phyloP scores from a whole-genome alignment of 2,888 invertebrate species.

The Camponotus fellah region DNA sequence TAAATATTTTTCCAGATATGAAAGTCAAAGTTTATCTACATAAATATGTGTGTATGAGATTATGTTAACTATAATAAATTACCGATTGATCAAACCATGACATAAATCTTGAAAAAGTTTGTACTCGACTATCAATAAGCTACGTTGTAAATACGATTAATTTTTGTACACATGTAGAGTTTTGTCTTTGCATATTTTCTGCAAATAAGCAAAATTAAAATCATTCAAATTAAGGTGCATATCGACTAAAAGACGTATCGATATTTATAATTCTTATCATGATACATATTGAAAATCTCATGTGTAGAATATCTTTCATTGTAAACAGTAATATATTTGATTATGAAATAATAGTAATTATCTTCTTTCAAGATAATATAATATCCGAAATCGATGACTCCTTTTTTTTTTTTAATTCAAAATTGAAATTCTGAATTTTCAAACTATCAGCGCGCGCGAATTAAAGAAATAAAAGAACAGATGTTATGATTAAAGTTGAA shows the following conservation, averaged over 20 bases:
- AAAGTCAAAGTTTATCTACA: constrained; percentile 41
- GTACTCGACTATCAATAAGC: not conserved
- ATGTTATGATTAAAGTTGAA: not conserved
- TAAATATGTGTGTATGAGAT: not conserved
- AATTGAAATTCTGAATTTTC: not conserved
- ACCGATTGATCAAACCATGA: constrained; percentile 11
- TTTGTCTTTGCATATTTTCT: constrained; percentile 13
- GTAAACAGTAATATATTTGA: not conserved
- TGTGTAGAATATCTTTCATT: not conserved
- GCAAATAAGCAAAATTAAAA: constrained; percentile 9
- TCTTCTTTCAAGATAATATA: not conserved
- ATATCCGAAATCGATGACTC: not conserved
- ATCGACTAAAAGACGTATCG: constrained; percentile 4
- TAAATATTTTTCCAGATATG: constrained; percentile 17
- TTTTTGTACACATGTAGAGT: constrained; percentile 15
- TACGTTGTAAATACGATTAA: constrained; percentile 16
- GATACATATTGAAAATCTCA: not conserved
- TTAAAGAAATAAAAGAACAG: not conserved
- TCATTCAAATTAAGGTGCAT: not conserved
- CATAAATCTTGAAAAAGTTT: constrained; percentile 11
- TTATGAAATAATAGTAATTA: not conserved
- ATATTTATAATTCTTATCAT: not conserved
- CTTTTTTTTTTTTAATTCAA: too few species aligned
- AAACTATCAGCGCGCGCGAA: not conserved
- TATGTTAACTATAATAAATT: not conserved